These are phyloP conservation scores for Garrulus glandarius DNA, from an alignment of 2,797 vertebrate species.

Conservation along the genomic window DNA sequence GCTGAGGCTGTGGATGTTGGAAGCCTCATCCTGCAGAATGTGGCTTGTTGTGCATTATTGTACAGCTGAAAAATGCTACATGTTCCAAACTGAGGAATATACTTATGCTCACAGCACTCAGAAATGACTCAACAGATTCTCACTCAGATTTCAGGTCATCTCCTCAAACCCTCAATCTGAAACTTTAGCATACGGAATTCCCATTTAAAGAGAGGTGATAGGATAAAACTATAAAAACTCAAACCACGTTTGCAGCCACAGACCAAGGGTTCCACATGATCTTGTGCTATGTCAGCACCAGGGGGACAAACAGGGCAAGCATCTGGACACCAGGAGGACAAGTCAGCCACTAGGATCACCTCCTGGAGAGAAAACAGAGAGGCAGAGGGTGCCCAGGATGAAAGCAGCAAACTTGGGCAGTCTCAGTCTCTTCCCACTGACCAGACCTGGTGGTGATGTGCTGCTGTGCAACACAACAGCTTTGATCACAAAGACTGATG, in stretches of 20 bases:
- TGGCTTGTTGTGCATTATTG: not conserved
- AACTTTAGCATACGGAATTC: not conserved
- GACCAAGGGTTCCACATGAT: not conserved
- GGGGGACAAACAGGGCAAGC: not conserved
- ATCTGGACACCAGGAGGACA: not conserved
- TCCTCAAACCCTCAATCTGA: not conserved
- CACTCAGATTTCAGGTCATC: not conserved
- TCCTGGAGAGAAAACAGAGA: not conserved
- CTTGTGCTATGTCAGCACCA: not conserved
- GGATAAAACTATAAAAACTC: not conserved
- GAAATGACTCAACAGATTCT: constrained; percentile 35
- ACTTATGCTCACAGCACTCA: not conserved
- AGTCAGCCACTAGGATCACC: not conserved
- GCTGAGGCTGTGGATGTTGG: not conserved
- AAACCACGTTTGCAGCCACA: not conserved
- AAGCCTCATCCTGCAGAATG: not conserved
- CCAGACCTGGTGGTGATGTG: not conserved
- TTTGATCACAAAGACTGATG: not conserved
- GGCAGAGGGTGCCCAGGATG: not conserved
- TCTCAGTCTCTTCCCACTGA: not conserved
- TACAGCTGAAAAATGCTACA: not conserved
- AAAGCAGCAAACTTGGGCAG: not conserved
- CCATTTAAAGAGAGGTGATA: not conserved
- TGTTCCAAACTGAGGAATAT: not conserved
- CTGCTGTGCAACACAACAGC: not conserved